Percentiles rank a stretch among this genome's conserved stretches.
Evolutionary conservation across 2,113 vertebrate genomes (phyloP).

Genomic region (Phasianus colchicus): DNA sequence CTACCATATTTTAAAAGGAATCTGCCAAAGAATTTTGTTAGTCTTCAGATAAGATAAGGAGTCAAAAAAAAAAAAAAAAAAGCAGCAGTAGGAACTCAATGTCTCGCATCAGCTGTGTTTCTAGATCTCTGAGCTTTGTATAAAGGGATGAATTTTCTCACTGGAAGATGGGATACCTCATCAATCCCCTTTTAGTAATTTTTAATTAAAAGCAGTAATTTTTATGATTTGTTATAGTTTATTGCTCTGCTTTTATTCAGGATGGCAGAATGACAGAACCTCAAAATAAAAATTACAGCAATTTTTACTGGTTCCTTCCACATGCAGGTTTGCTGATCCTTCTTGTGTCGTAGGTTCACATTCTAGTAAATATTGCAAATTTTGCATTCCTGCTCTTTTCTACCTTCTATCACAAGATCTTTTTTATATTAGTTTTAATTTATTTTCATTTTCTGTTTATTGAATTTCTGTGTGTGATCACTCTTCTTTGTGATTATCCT

Average conservation of each 20-base stretch:
- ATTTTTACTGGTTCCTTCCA: neutral
- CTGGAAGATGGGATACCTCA: neutral
- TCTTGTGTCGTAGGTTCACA: neutral
- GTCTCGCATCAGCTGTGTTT: neutral
- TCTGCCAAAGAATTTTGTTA: neutral
- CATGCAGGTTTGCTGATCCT: neutral
- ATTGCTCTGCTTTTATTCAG: neutral
- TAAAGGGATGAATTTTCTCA: neutral
- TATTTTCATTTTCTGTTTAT: neutral
- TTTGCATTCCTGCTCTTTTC: neutral
- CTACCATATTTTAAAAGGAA: neutral
- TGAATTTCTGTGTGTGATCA: neutral
- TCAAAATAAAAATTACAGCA: neutral
- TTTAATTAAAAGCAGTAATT: neutral
- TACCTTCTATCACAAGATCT: neutral
- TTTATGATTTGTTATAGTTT: neutral
- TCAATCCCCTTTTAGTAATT: neutral
- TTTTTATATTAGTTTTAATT: neutral
- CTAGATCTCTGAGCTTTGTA: neutral
- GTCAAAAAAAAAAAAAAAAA: neutral
- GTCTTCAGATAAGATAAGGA: neutral
- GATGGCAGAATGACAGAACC: neutral
- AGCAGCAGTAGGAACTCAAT: neutral
- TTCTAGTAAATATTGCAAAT: neutral
- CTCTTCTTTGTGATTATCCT: neutral